A percentile compares a stretch with the other conserved stretches of the same genome.
phyloP scores from a whole-genome alignment of 1,140 invertebrate genomes.

The Listronotus oregonensis region DNA sequence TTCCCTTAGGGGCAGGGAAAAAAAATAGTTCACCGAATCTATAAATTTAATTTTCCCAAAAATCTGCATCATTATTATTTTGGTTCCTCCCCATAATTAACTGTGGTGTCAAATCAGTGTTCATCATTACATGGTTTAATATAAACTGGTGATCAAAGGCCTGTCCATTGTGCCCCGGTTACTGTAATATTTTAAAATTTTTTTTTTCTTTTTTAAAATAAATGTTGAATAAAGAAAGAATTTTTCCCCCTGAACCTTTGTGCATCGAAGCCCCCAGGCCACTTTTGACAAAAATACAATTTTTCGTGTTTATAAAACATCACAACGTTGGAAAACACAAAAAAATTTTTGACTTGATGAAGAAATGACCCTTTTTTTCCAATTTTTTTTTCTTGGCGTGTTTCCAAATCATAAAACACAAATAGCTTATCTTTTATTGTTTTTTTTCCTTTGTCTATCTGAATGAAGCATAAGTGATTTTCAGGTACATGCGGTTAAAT shows the following conservation, averaged over 20 bases:
- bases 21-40: slow-evolving; percentile 23
- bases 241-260: neutral
- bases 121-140: slow-evolving; percentile 6
- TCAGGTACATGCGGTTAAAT: slow-evolving; percentile 10
- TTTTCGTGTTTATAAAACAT: slow-evolving; percentile 1
- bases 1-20: slow-evolving; percentile 20
- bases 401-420: slow-evolving; percentile 36
- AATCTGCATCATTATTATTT: slow-evolving; percentile 23
- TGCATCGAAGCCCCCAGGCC: neutral
- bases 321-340: slow-evolving; percentile 22
- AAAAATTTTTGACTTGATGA: slow-evolving; percentile 31
- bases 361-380: slow-evolving; percentile 5
- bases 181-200: slow-evolving; percentile 15
- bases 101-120: slow-evolving; percentile 16
- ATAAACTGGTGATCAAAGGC: slow-evolving; percentile 27
- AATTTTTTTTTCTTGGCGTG: slow-evolving; percentile 23
- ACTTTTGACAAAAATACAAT: slow-evolving; percentile 10
- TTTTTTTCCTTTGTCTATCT: slow-evolving; percentile 7
- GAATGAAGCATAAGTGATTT: slow-evolving; percentile 32
- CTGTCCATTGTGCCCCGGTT: slow-evolving; percentile 15
- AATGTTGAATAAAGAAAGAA: neutral
- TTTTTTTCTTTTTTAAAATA: slow-evolving; percentile 8
- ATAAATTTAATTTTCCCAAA: slow-evolving; percentile 20
- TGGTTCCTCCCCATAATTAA: slow-evolving; percentile 19
- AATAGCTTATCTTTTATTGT: slow-evolving; percentile 24